These are phyloP conservation scores for Nanorana parkeri DNA, from an alignment of 2,113 vertebrate species.

Conservation along the genomic window DNA sequence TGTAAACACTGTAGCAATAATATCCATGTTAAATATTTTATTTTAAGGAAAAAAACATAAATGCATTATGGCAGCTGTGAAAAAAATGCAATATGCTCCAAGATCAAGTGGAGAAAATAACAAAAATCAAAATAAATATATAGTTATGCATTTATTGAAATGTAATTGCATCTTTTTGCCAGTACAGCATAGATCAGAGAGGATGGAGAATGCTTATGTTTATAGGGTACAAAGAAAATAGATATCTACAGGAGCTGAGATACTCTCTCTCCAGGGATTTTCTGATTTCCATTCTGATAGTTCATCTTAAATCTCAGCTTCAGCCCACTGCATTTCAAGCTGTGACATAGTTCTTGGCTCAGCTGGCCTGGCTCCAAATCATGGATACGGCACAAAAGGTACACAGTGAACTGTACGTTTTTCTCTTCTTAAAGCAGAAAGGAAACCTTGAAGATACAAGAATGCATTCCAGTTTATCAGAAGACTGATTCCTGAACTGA, in stretches of 20 bases:
- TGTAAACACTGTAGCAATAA: conserved; percentile 4
- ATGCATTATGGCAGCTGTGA: conserved; percentile 13
- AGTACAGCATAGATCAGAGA: conserved; percentile 26
- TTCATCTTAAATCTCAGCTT: conserved; percentile 53
- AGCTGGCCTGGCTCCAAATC: conserved; percentile 49
- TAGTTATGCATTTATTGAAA: conserved; percentile 56
- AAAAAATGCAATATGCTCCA: conserved; percentile 3
- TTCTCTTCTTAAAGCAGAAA: conserved; percentile 18
- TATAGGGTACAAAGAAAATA: conserved; percentile 52
- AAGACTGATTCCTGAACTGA: conserved; percentile 35
- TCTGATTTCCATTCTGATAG: conserved; percentile 58
- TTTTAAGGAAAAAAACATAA: background rate
- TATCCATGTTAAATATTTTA: conserved; percentile 14
- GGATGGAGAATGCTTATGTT: conserved; percentile 48
- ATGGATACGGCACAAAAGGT: conserved; percentile 46
- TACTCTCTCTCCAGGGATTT: conserved; percentile 56
- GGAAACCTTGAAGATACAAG: conserved; percentile 37
- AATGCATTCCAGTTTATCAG: conserved; percentile 28
- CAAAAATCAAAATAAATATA: conserved; percentile 40
- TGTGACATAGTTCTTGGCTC: conserved; percentile 54
- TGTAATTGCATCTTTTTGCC: conserved; percentile 47
- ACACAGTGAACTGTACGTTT: conserved; percentile 16
- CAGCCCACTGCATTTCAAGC: conserved; percentile 53
- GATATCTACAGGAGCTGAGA: conserved; percentile 56
- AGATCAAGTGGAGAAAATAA: conserved; percentile 40